Evolutionary conservation across 2,888 invertebrate species (phyloP).

Genomic region (Idaea straminata): DNA sequence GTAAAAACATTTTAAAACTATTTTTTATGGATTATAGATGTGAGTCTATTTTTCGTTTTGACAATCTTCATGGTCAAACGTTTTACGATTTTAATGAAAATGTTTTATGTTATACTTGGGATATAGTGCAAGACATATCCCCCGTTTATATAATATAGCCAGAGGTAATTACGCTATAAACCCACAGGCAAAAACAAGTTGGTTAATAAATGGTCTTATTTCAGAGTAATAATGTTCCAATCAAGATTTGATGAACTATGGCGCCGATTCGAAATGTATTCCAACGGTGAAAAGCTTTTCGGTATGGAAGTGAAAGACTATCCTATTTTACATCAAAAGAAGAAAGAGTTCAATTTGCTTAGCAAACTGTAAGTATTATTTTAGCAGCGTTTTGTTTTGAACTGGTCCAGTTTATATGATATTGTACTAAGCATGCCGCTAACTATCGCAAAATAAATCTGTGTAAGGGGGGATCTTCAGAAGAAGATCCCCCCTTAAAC

Average conservation of each 20-base stretch:
- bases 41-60: background rate
- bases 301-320: constrained; percentile 91
- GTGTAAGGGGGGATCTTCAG: too few species aligned
- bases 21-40: background rate
- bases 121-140: too few species aligned
- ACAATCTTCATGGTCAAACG: too few species aligned
- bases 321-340: constrained; percentile 87
- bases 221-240: constrained; percentile 86
- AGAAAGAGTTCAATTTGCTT: constrained; percentile 90
- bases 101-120: too few species aligned
- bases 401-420: background rate
- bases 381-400: background rate
- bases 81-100: too few species aligned
- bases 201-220: constrained; percentile 9
- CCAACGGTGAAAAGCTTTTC: constrained; percentile 91
- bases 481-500: too few species aligned
- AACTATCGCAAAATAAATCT: too few species aligned
- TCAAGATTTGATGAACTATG: constrained; percentile 90
- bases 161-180: background rate
- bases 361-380: constrained; percentile 86
- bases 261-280: constrained; percentile 90
- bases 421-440: too few species aligned
- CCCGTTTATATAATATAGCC: too few species aligned
- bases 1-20: constrained; percentile 42
- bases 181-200: background rate